Percentiles rank a stretch among this genome's conserved stretches.
Conservation (phyloP, 2,888 invertebrate species). For the Cephalotes varians region DNA sequence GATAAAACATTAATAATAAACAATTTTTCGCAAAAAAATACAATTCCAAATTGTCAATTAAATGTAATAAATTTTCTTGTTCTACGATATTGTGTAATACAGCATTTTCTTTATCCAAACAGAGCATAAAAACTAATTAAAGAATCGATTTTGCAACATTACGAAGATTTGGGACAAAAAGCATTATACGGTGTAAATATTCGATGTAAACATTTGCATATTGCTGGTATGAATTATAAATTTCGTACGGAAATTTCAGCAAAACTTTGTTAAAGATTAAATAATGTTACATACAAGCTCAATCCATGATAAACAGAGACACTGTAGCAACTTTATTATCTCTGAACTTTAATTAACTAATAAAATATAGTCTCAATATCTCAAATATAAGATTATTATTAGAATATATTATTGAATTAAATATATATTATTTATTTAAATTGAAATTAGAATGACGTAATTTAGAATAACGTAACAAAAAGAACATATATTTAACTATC, state of each 20-base stretch:
- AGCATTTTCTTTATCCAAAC: not conserved
- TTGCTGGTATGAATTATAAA: constrained; percentile 8
- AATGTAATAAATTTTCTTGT: not conserved
- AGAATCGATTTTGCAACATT: not conserved
- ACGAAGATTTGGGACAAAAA: not conserved
- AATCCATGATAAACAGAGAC: not conserved
- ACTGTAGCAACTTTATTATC: not conserved
- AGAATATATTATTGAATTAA: not conserved
- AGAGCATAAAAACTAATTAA: not conserved
- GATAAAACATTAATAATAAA: not conserved
- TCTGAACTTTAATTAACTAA: not conserved
- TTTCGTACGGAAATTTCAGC: not conserved
- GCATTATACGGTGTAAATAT: not conserved
- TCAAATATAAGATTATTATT: not conserved
- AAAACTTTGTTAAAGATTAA: constrained; percentile 15
- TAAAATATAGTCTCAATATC: not conserved
- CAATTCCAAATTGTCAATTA: not conserved
- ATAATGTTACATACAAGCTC: constrained; percentile 12
- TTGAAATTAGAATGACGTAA: not conserved
- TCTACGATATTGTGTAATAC: not conserved
- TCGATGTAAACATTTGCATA: not conserved
- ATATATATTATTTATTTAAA: too few relatives aligned
- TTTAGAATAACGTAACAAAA: not conserved
- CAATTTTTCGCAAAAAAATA: not conserved
- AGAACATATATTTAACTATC: not conserved